These are phyloP conservation scores for Agrypnia vestita DNA, from an alignment of 1,140 invertebrate genomes.

Conservation along the genomic window DNA sequence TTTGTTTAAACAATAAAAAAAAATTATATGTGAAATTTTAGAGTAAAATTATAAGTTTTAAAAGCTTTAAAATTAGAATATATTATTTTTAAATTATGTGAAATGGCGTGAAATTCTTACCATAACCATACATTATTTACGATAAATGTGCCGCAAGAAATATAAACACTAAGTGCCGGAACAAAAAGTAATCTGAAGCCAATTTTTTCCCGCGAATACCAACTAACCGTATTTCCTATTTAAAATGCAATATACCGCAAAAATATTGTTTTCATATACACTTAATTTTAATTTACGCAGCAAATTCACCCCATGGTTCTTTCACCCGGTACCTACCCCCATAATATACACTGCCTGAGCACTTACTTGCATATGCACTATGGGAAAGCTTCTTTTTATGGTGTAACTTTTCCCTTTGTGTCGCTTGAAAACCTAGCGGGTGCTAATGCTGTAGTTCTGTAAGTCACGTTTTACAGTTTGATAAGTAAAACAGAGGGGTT, in stretches of 20 bases:
- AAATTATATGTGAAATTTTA: too few species aligned
- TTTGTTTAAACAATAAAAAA: too few species aligned
- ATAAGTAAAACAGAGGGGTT: not conserved
- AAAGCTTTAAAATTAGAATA: too few species aligned
- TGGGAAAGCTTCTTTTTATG: constrained; percentile 46
- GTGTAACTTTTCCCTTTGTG: constrained; percentile 37
- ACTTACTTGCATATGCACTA: constrained; percentile 45
- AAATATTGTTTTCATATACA: constrained; percentile 21
- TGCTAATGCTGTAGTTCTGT: constrained; percentile 54
- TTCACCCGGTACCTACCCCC: not conserved
- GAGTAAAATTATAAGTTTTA: too few species aligned
- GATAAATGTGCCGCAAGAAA: too few species aligned
- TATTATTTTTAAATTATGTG: too few species aligned
- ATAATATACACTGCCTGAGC: constrained; percentile 18
- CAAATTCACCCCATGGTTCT: constrained; percentile 1
- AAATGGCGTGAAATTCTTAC: too few species aligned
- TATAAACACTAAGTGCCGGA: too few species aligned
- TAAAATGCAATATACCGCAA: constrained; percentile 10
- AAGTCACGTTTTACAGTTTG: constrained; percentile 27
- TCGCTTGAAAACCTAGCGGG: constrained; percentile 50
- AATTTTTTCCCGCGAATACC: too few species aligned
- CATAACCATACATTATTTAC: too few species aligned
- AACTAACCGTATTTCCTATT: not conserved
- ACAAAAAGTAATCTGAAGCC: too few species aligned
- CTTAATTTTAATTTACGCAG: constrained; percentile 35